Base-by-base conservation (phyloP, 2,888 invertebrate genomes). In the Xestia ashworthii region DNA sequence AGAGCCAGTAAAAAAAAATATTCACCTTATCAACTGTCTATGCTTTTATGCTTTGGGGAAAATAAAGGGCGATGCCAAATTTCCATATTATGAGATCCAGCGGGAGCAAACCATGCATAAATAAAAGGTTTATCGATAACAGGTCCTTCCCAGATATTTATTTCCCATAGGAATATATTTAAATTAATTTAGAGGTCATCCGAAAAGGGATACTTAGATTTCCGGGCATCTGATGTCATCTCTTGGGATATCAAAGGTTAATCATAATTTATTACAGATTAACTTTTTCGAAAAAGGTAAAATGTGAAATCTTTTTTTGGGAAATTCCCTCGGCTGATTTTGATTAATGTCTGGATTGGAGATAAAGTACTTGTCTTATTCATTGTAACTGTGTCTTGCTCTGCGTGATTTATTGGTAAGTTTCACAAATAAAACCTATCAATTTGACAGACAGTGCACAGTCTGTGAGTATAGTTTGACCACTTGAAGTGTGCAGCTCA, bases 151-250 rank as follows among this genome's bases (percentile, higher is more conserved):
- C 65, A 32, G 67, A 75, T 65, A 74, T 76, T 76, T 71, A 79
- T 84, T 82, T 79, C 82, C 85, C 74, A 55, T 22, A 55, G 74
- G 84, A 62, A 58, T 46, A 38, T 38, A 74, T 60, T 46, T 66
- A 76, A 78, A 84, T 84, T 41, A 50, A 69, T 76, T 76, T 73
- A 71, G 69, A 69, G 76, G 65, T 65, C 68, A 65, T 50, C 44
- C 25, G 32, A 44, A 66, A 78, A 66, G 65, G 71, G 71, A 66
- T 55, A 53, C 38, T 71, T 60, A 62, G 58, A 67, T 74, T 65
- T 71, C 58, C 44, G n/a, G 70, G 38, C 5, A 67, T 62, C 60
- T 55, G 71, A 69, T 68, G 38, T n/a, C 41, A 55, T 67, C 73
- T 70, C 76, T 53, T 25, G 83, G 69, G 81, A 78, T 41, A 55